Percentiles rank a stretch among this genome's conserved stretches.
phyloP scores from a whole-genome alignment of 2,113 vertebrate species.

The Arizona elegans region DNA sequence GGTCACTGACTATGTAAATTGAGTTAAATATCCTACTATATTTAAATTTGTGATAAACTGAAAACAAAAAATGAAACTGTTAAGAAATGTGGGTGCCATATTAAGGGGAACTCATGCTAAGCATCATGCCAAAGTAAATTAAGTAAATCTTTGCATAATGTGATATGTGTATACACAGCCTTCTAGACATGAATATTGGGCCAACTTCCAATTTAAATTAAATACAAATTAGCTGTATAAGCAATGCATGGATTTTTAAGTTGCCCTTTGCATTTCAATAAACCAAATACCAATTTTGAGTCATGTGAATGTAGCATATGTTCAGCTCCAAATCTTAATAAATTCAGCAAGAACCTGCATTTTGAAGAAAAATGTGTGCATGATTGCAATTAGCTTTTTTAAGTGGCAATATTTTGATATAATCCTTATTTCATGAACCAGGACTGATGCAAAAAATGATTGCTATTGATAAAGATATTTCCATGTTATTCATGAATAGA shows the following conservation, averaged over 20 bases:
- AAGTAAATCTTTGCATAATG: neutral
- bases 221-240: no score
- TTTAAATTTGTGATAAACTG: neutral
- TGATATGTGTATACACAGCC: neutral
- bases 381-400: neutral
- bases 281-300: neutral
- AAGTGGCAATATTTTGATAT: slow-evolving; percentile 1
- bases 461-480: slow-evolving; percentile 30
- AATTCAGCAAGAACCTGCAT: slow-evolving; percentile 37
- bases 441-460: neutral
- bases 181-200: neutral
- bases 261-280: neutral
- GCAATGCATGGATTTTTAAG: neutral
- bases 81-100: neutral
- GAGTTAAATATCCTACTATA: neutral
- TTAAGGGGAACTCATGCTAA: neutral
- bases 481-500: slow-evolving; percentile 17
- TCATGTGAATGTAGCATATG: neutral
- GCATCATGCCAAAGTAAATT: neutral
- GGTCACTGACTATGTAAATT: neutral
- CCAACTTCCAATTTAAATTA: neutral
- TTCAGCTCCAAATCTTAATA: slow-evolving; percentile 25
- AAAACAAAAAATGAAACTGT: neutral
- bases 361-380: slow-evolving; percentile 13
- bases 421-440: slow-evolving; percentile 42